Evolutionary conservation across 2,888 invertebrate species (phyloP), one percentile per base, ranked within the genome.

Genomic region (Caenorhabditis virilis): DNA sequence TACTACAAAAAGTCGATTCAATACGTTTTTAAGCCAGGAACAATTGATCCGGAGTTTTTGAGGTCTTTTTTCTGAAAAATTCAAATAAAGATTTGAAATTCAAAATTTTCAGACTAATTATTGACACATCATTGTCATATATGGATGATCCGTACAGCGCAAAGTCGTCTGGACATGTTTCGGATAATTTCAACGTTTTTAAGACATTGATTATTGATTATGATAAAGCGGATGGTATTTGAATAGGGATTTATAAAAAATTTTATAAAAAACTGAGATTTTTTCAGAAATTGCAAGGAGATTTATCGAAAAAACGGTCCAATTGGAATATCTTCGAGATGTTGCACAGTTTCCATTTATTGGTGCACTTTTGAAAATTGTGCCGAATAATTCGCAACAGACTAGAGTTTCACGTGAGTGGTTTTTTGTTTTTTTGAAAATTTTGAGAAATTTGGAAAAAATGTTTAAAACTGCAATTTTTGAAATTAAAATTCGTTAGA

Each of bases 291-390:
- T 70, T 18, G 72, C 68, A 2, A 56, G 53, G 33, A 46, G 57
- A 9, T 36, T 74, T 16, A 55, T 74, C 39, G 58, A 58, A 20
- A 62, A 70, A 46, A 56, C 70, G 6, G 23, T 70, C 9, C 27
- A 53, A 5, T 38, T 70, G 35, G 57, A 63, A 13, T 74, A 64
- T 49, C 43, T 59, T n/a, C n/a, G n/a, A n/a, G n/a, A n/a, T n/a
- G n/a, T n/a, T n/a, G n/a, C n/a, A n/a, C n/a, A n/a, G 18, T 78
- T 60, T 39, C 78, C 76, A 7, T 78, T 76, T 59, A 69, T 78
- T 15, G 73, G 71, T n/a, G 57, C 64, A 60, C 75, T 22, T 54
- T 69, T 18, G 42, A 33, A 6, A 52, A 56, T 9, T n/a, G n/a
- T n/a, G n/a, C n/a, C n/a, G n/a, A n/a, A n/a, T 47, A 5, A 15